Percentiles rank a stretch among this genome's conserved stretches.
Evolutionary conservation across 2,113 vertebrate species (phyloP).

Genomic region (Austrofundulus limnaeus): DNA sequence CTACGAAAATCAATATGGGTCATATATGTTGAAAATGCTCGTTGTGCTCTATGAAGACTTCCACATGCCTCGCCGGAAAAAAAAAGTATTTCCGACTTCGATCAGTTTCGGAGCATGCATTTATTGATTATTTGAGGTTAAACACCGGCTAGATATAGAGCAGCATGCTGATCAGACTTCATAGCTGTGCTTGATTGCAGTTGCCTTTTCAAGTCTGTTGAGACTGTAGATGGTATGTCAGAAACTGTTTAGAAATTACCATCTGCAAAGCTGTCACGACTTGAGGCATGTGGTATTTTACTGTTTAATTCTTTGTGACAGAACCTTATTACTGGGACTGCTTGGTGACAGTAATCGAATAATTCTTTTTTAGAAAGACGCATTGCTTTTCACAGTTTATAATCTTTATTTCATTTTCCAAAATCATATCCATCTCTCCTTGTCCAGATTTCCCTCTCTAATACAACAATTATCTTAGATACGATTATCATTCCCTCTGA

Average conservation of each 20-base stretch:
- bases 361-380: conserved; percentile 40
- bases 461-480: conserved; percentile 7
- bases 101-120: conserved; percentile 5
- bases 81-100: neutral
- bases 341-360: conserved; percentile 55
- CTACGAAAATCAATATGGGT: conserved; percentile 27
- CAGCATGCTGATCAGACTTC: neutral
- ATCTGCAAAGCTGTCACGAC: conserved; percentile 29
- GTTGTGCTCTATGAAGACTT: neutral
- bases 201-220: conserved; percentile 6
- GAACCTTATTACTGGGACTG: conserved; percentile 48
- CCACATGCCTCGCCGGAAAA: conserved; percentile 7
- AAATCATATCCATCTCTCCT: conserved; percentile 1
- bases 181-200: conserved; percentile 8
- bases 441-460: neutral
- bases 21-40: neutral
- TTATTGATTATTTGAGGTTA: conserved; percentile 17
- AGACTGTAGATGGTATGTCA: conserved; percentile 23
- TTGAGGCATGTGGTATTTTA: conserved; percentile 39
- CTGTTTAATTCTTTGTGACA: conserved; percentile 54
- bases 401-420: conserved; percentile 30
- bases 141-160: conserved; percentile 11
- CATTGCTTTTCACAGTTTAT: conserved; percentile 38
- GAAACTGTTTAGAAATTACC: conserved; percentile 30
- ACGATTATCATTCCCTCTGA: conserved; percentile 4